Evolutionary conservation across 2,888 invertebrate genomes (phyloP).

Genomic region (Heliconius hortense): DNA sequence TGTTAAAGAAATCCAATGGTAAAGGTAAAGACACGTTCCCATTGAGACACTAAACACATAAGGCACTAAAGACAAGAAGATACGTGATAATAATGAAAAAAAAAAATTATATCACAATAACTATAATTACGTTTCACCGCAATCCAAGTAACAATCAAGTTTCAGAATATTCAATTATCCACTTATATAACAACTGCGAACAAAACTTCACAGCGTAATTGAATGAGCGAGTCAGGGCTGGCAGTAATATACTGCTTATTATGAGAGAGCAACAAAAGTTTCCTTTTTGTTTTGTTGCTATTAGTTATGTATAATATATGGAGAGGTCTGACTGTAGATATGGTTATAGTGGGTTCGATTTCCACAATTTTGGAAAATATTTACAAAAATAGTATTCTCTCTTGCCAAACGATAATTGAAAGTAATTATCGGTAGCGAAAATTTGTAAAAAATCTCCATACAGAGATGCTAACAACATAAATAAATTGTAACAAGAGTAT

Average conservation of each 20-base stretch:
- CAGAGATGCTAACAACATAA: too few relatives aligned
- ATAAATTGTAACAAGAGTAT: too few relatives aligned
- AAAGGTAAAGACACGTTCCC: too few relatives aligned
- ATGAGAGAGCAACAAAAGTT: slow-evolving; percentile 17
- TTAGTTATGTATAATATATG: background rate
- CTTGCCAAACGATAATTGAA: too few relatives aligned
- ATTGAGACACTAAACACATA: too few relatives aligned
- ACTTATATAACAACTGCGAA: slow-evolving; percentile 38
- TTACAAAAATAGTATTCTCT: too few relatives aligned
- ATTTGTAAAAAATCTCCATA: too few relatives aligned
- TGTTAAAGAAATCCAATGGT: too few relatives aligned
- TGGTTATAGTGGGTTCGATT: background rate
- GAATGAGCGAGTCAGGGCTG: slow-evolving; percentile 34
- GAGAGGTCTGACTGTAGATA: background rate
- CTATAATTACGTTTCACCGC: slow-evolving; percentile 33
- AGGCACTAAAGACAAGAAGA: background rate
- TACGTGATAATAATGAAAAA: slow-evolving; percentile 3
- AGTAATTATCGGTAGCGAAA: too few relatives aligned
- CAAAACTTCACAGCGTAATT: slow-evolving; percentile 39
- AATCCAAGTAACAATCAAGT: slow-evolving; percentile 41
- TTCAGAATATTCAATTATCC: slow-evolving; percentile 42
- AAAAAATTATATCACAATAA: slow-evolving; percentile 28
- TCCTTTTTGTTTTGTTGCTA: background rate
- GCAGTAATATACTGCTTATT: slow-evolving; percentile 22
- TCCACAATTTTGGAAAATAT: too few relatives aligned